Evolutionary conservation across 2,113 vertebrate genomes (phyloP).

Genomic region (Crotalus tigris): DNA sequence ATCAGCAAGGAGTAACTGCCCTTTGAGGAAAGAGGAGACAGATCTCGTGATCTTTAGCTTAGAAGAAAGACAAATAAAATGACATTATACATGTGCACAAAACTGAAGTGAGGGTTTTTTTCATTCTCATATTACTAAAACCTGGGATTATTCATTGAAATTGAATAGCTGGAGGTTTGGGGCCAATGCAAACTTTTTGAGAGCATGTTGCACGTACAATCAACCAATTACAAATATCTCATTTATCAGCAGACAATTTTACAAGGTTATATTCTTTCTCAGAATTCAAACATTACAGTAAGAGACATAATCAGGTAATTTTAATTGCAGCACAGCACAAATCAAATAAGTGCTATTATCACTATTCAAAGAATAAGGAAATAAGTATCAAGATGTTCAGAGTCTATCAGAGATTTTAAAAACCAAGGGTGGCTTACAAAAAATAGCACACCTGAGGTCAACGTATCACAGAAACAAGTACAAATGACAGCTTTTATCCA

Average conservation of each 20-base stretch:
- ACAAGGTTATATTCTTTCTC: not conserved
- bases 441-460: not conserved
- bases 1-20: not conserved
- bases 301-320: not conserved
- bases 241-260: not conserved
- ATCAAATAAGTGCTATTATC: not conserved
- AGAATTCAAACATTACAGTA: not conserved
- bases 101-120: not conserved
- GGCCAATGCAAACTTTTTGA: not conserved
- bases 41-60: not conserved
- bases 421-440: not conserved
- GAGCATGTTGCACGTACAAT: too few species aligned
- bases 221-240: not conserved
- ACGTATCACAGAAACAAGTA: not conserved
- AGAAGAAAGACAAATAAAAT: not conserved
- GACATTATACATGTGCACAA: not conserved
- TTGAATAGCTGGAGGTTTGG: not conserved
- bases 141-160: not conserved
- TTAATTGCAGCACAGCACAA: not conserved
- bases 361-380: not conserved
- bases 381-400: not conserved
- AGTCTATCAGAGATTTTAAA: not conserved
- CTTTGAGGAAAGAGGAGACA: not conserved
- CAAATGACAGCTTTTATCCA: not conserved
- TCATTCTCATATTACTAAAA: not conserved